Percentiles rank a stretch among this genome's conserved stretches.
Conservation (phyloP, 2,888 invertebrate species). For the Xestia sexstrigata region DNA sequence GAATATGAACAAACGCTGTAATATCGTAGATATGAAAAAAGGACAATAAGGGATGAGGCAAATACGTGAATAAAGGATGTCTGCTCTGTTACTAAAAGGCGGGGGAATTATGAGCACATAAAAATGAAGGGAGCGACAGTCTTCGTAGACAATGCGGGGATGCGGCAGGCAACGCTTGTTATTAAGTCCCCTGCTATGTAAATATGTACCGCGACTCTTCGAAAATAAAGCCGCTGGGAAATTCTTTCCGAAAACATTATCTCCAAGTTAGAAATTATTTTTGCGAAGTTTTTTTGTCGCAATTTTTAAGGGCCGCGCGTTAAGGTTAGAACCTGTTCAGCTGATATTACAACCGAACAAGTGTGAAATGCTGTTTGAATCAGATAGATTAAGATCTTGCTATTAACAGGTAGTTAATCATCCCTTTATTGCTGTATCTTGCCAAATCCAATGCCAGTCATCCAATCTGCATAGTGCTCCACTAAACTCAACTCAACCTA, state of each 20-base stretch:
- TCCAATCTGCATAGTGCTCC: conserved; percentile 17
- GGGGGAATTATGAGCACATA: conserved; percentile 79
- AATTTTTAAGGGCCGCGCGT: conserved; percentile 17
- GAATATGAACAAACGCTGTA: conserved; percentile 75
- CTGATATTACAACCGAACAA: background rate
- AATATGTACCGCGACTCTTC: conserved; percentile 68
- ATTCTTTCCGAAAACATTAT: conserved; percentile 59
- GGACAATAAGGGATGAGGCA: conserved; percentile 79
- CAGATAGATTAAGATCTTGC: background rate
- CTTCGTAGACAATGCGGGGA: conserved; percentile 73
- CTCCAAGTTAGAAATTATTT: conserved; percentile 53
- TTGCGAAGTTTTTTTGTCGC: conserved; percentile 24
- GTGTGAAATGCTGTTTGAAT: conserved; percentile 1
- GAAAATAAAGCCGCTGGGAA: conserved; percentile 60
- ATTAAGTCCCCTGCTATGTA: conserved; percentile 72
- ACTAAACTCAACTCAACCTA: conserved; percentile 5
- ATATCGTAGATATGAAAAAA: conserved; percentile 81
- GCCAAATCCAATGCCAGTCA: conserved; percentile 3
- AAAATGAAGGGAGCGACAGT: conserved; percentile 72
- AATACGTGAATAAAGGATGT: conserved; percentile 78
- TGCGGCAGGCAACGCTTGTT: conserved; percentile 71
- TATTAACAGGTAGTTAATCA: conserved; percentile 15
- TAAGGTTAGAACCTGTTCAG: conserved; percentile 13
- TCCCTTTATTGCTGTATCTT: conserved; percentile 14
- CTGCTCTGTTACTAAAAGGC: conserved; percentile 76